Base-by-base conservation (phyloP, 2,888 invertebrate genomes). In the Leptinotarsa juncta region DNA sequence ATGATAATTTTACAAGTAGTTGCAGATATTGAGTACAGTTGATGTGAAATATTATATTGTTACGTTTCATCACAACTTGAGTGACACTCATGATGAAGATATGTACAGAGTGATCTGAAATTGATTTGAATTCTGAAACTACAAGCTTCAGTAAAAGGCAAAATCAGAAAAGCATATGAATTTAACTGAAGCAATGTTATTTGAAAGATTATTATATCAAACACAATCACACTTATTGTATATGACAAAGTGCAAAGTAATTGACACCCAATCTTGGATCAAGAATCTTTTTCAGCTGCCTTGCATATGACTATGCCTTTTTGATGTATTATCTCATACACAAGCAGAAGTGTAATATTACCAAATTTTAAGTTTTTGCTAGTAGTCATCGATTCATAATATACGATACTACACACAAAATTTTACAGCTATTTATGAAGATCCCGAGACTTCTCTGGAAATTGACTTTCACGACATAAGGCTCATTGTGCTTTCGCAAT, bases 21-120 rank as follows among this genome's bases (percentile, higher is more conserved):
- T 4, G n/a, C 10, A 62, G n/a, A 42, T 32, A 62, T 20, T 60
- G 32, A 62, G 62, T 26, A 62, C 7, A 62, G 32, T 32, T 42
- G n/a, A 62, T 62, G 32, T 62, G 32, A 62, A 32, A 62, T 57
- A 57, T 62, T 62, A 32, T 15, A n/a, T 32, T 26, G 23, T 51
- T 5, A 51, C 1, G 51, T 23, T 53, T 53, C 15, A 57, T 57
- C 12, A 23, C 57, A 4, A 57, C 16, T 26, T 57, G 10, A 53
- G 18, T 18, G 23, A 42, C 16, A 62, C 62, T 16, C 15, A 42
- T 42, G 62, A 62, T 32, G 18, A 42, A 32, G 62, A 62, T 62
- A 62, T 62, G 42, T 62, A 62, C 62, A 62, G 3, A 62, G 62
- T 62, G 10, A 42, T 62, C 32, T 62, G 15, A 20, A 57, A 57